Evolutionary conservation across 2,797 vertebrate species (phyloP).

Genomic region (Rhinichthys osculus): DNA sequence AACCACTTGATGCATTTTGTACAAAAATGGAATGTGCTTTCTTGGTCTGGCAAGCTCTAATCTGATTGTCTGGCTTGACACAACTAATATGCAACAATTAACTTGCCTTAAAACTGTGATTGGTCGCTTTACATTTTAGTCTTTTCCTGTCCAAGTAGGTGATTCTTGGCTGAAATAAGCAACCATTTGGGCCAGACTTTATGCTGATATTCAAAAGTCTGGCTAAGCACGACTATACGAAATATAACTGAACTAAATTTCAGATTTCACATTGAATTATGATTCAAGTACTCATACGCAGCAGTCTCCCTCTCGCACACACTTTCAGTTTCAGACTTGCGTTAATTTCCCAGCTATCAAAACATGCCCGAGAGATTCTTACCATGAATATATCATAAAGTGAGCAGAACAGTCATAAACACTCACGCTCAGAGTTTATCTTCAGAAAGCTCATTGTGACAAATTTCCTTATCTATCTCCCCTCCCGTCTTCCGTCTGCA

Average conservation of each 20-base stretch:
- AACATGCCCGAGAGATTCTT: neutral
- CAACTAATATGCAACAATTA: neutral
- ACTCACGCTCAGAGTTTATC: conserved; percentile 33
- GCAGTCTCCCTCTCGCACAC: conserved; percentile 16
- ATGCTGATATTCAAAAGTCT: neutral
- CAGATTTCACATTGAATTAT: conserved; percentile 8
- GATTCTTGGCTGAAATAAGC: neutral
- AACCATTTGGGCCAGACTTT: neutral
- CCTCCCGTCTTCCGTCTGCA: conserved; percentile 29
- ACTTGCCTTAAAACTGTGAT: neutral
- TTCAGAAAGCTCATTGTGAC: conserved; percentile 39
- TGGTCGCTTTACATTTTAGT: neutral
- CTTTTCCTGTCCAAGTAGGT: neutral
- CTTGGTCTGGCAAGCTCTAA: neutral
- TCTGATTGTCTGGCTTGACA: neutral
- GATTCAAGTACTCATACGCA: neutral
- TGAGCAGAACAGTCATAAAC: conserved; percentile 32
- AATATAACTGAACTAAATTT: neutral
- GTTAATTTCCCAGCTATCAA: conserved; percentile 36
- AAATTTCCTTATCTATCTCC: conserved; percentile 44
- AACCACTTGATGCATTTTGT: neutral
- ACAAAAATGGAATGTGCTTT: neutral
- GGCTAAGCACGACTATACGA: neutral
- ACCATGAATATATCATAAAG: conserved; percentile 43
- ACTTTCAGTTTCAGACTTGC: conserved; percentile 10